Conservation (phyloP, 2,113 vertebrate genomes). For the Sebastes fasciatus region DNA sequence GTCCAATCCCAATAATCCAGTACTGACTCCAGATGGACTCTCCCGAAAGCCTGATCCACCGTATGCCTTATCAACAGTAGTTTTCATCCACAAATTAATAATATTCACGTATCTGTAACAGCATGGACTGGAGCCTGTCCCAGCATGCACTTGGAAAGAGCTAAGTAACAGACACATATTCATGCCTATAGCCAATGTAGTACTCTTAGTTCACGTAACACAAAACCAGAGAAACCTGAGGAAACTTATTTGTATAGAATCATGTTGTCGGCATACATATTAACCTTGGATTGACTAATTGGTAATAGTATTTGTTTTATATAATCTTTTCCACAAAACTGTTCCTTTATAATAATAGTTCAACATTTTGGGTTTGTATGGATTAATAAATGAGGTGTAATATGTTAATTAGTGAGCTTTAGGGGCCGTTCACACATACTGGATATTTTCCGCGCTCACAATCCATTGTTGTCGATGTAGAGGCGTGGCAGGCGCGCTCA, state of each 20-base stretch:
- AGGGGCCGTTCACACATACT: no score
- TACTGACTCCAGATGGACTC: slow-evolving; percentile 32
- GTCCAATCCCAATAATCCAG: slow-evolving; percentile 25
- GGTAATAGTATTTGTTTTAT: not conserved
- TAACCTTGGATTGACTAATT: not conserved
- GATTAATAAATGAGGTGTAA: no score
- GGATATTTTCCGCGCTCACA: no score
- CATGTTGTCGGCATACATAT: not conserved
- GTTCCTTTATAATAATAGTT: no score
- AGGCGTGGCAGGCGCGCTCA: no score
- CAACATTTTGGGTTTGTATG: no score
- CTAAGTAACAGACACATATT: not conserved
- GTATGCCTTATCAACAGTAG: not conserved
- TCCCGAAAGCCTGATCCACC: not conserved
- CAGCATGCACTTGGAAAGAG: not conserved
- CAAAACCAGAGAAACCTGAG: not conserved
- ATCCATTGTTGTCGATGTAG: no score
- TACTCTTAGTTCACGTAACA: not conserved
- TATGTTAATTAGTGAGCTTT: no score
- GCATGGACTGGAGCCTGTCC: not conserved
- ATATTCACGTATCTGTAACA: not conserved
- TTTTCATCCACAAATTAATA: slow-evolving; percentile 7
- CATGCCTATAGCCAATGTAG: not conserved
- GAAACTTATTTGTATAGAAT: not conserved
- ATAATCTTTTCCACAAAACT: no score